These are phyloP conservation scores for Halocaridina rubra DNA, from an alignment of 2,888 invertebrate genomes.

Conservation along the genomic window DNA sequence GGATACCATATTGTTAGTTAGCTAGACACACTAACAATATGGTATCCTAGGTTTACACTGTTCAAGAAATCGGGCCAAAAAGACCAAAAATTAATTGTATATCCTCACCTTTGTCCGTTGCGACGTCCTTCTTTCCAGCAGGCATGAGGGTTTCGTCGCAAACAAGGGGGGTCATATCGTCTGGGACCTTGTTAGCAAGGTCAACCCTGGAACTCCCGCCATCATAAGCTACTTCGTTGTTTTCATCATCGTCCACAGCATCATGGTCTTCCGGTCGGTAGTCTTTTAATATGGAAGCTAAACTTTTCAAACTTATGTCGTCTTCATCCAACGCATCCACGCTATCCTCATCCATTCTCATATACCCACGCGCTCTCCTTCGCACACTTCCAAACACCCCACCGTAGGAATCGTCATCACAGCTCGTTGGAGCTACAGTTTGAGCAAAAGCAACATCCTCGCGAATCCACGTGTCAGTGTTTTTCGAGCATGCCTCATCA, in stretches of 20 bases:
- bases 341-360: neutral
- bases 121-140: neutral
- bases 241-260: neutral
- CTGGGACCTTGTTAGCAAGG: neutral
- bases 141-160: too few species aligned
- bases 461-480: too few species aligned
- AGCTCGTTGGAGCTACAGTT: too few species aligned
- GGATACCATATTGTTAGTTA: too few species aligned
- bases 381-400: too few species aligned
- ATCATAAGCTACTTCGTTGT: neutral
- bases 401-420: too few species aligned
- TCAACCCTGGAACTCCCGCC: neutral
- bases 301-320: constrained; percentile 2
- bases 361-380: neutral
- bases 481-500: too few species aligned
- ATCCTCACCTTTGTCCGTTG: neutral
- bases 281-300: neutral
- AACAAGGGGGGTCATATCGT: too few species aligned
- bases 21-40: too few species aligned
- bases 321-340: neutral
- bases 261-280: constrained; percentile 6
- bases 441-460: too few species aligned
- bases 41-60: too few species aligned
- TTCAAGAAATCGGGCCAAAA: too few species aligned
- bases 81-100: neutral